phyloP scores from a whole-genome alignment of 2,888 invertebrate genomes.

The Nectonema munidae region DNA sequence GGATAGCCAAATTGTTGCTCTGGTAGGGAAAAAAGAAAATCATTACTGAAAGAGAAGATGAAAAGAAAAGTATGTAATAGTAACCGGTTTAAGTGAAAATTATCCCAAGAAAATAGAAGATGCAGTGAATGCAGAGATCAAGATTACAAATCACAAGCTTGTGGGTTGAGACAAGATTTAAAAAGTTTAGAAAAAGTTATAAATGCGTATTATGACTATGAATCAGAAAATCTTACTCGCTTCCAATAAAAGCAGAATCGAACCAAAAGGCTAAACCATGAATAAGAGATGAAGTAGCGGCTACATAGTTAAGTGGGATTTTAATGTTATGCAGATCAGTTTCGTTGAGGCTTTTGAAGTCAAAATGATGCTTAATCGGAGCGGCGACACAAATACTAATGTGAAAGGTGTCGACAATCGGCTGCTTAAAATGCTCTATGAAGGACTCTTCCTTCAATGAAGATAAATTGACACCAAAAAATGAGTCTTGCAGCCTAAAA shows the following conservation, averaged over 20 bases:
- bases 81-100: no score
- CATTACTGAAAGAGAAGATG: constrained; percentile 1
- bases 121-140: background rate
- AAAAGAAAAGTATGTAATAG: background rate
- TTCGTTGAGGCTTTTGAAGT: constrained; percentile 64
- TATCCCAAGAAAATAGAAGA: background rate
- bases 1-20: constrained; percentile 66
- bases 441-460: constrained; percentile 61
- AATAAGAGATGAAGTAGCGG: constrained; percentile 61
- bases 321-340: constrained; percentile 71
- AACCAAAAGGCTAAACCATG: constrained; percentile 98
- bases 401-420: constrained; percentile 91
- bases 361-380: constrained; percentile 59
- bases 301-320: constrained; percentile 64
- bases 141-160: background rate
- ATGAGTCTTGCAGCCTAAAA: constrained; percentile 52
- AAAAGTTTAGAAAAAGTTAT: background rate
- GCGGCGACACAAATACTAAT: constrained; percentile 78
- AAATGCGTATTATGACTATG: background rate
- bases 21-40: constrained; percentile 18
- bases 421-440: constrained; percentile 84
- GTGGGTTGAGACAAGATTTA: background rate
- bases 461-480: constrained; percentile 80
- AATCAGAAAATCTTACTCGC: constrained; percentile 21
- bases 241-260: constrained; percentile 71